Evolutionary conservation across 1,140 invertebrate genomes (phyloP).

Genomic region (Trichoplusia ni): DNA sequence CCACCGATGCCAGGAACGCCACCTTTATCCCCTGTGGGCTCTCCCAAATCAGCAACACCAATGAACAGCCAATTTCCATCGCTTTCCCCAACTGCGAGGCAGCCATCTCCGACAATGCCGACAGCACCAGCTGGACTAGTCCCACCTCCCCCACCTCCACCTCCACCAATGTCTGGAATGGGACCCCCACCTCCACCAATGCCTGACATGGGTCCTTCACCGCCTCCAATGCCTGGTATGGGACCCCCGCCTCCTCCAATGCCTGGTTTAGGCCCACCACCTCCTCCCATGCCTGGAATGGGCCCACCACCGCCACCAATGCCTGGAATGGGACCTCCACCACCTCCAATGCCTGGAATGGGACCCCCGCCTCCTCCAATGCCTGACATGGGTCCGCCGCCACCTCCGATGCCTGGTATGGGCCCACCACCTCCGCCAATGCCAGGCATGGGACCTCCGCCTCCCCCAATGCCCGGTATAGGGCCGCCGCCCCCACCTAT

Average conservation of each 20-base stretch:
- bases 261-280: constrained; percentile 56
- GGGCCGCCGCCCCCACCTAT: constrained; percentile 74
- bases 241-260: constrained; percentile 73
- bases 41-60: constrained; percentile 42
- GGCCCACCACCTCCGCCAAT: constrained; percentile 75
- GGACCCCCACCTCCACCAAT: constrained; percentile 67
- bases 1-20: constrained; percentile 59
- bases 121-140: constrained; percentile 53
- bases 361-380: constrained; percentile 73
- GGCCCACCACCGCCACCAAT: constrained; percentile 73
- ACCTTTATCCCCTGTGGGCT: constrained; percentile 26
- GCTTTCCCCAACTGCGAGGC: neutral
- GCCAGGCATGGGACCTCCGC: constrained; percentile 67
- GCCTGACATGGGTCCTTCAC: constrained; percentile 58
- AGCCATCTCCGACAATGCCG: neutral
- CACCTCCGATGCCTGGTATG: constrained; percentile 65
- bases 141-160: constrained; percentile 78
- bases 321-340: constrained; percentile 65
- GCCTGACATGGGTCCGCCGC: constrained; percentile 59
- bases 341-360: constrained; percentile 80
- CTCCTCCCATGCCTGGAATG: constrained; percentile 64
- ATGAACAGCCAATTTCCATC: neutral
- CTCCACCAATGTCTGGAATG: constrained; percentile 69
- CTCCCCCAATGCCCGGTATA: constrained; percentile 80
- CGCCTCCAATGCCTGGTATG: constrained; percentile 71